Base-by-base conservation (phyloP, 2,797 vertebrate species). In the Aeoliscus strigatus region DNA sequence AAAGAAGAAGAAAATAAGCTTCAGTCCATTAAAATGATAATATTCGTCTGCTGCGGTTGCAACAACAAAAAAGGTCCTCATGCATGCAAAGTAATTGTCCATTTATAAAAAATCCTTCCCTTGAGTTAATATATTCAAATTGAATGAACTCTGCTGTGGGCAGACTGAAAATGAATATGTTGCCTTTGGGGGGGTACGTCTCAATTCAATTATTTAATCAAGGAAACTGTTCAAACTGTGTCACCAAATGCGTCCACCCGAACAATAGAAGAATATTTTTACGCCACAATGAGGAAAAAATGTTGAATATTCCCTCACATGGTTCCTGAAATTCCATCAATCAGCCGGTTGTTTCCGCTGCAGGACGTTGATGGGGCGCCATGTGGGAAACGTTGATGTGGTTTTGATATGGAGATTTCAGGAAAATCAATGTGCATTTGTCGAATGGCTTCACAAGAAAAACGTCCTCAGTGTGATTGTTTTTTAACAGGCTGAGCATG, bases 131-230 rank as follows among this genome's bases (percentile, higher is more conserved):
- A 44, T 43, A 63, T 77, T 78, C 49, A 69, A 60, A 75, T 53
- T 50, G 64, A 70, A 71, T 68, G 29, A 47, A 67, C 64, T 69
- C 16, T 39, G 48, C 63, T 58, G 35, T 17, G 58, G 56, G 57
- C 50, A 33, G 39, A 14, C 43, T 44, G 28, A 45, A 66, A 66
- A 54, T 27, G 24, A 55, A 75, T 60, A 49, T 55, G 46, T 33
- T 69, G 60, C 60, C 37, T 10, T 34, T 65, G 44, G 41, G 1
- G 42, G 40, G 42, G 57, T 58, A 43, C 39, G 12, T 14, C 18
- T 34, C 44, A 46, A 61, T 70, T 60, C 67, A 77, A 60, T 64
- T 71, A 58, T 75, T 77, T 54, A 59, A 77, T 68, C 48, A 73
- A 57, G 29, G 59, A 72, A 74, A 66, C 52, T 27, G 63, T 71